Conservation (phyloP, 2,113 vertebrate genomes). For the Orthonyx spaldingii region DNA sequence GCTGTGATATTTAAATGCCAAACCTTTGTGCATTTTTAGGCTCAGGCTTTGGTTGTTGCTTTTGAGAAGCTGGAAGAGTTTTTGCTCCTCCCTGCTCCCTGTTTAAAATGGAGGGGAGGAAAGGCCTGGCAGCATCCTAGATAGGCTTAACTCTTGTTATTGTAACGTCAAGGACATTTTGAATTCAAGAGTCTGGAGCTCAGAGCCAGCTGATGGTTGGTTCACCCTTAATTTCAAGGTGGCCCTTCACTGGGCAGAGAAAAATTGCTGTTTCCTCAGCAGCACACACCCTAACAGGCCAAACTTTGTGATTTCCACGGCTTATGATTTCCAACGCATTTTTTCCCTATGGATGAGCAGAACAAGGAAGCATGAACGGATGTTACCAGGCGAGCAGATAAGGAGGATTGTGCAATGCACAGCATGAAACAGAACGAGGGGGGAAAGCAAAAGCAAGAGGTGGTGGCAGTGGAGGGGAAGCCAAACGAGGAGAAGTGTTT, state of each 20-base stretch:
- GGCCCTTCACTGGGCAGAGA: neutral
- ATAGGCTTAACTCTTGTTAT: neutral
- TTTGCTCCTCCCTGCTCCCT: constrained; percentile 1
- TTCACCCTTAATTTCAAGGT: neutral
- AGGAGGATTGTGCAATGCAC: neutral
- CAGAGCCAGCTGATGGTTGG: neutral
- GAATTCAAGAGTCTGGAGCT: neutral
- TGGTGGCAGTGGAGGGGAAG: neutral
- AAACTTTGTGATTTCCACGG: neutral
- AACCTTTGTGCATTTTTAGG: constrained; percentile 48
- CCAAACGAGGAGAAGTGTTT: neutral
- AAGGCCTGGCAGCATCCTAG: neutral
- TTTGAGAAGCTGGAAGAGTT: neutral
- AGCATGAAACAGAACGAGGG: neutral
- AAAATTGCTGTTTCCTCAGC: neutral
- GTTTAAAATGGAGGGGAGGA: neutral
- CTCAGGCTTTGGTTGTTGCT: constrained; percentile 16
- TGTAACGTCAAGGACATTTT: neutral
- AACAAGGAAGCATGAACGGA: neutral
- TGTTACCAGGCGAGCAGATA: neutral
- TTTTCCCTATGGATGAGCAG: neutral
- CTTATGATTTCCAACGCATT: neutral
- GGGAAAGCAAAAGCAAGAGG: neutral
- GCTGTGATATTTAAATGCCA: constrained; percentile 65
- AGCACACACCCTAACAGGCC: neutral